phyloP scores from a whole-genome alignment of 2,888 invertebrate genomes.

The Dioctria rufipes region DNA sequence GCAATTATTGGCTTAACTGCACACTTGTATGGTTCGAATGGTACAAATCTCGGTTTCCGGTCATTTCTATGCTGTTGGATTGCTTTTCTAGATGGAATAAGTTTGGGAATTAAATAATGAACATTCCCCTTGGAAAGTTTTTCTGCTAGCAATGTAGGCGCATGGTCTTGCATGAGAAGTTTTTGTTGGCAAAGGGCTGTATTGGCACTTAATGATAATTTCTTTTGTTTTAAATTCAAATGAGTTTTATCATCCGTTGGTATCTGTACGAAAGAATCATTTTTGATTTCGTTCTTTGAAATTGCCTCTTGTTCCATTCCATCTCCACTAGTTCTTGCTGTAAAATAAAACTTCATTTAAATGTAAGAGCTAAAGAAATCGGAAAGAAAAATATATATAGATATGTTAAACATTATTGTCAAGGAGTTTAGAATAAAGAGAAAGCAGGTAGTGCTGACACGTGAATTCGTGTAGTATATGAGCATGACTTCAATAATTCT shows the following conservation, averaged over 20 bases:
- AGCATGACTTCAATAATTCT: no score
- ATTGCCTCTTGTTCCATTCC: constrained; percentile 57
- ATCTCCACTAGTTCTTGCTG: constrained; percentile 57
- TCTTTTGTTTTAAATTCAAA: not conserved
- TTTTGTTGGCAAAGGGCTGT: not conserved
- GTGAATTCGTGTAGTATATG: no score
- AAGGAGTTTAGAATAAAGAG: no score
- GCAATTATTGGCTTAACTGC: constrained; percentile 86
- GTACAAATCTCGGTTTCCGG: constrained; percentile 86
- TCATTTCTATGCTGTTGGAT: constrained; percentile 67
- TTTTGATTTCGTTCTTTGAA: constrained; percentile 56
- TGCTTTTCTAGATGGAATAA: constrained; percentile 70
- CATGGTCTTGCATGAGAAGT: constrained; percentile 63
- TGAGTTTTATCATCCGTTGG: not conserved
- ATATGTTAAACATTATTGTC: no score
- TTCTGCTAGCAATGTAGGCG: constrained; percentile 73
- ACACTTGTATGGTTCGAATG: constrained; percentile 90
- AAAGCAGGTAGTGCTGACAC: no score
- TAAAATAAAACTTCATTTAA: not conserved
- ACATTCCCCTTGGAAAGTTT: constrained; percentile 68
- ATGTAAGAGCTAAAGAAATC: no score
- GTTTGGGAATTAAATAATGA: constrained; percentile 76
- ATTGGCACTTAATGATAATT: not conserved
- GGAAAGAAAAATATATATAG: no score
- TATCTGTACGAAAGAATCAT: not conserved